phyloP scores from a whole-genome alignment of 1,140 invertebrate species.

The Adelges cooleyi region DNA sequence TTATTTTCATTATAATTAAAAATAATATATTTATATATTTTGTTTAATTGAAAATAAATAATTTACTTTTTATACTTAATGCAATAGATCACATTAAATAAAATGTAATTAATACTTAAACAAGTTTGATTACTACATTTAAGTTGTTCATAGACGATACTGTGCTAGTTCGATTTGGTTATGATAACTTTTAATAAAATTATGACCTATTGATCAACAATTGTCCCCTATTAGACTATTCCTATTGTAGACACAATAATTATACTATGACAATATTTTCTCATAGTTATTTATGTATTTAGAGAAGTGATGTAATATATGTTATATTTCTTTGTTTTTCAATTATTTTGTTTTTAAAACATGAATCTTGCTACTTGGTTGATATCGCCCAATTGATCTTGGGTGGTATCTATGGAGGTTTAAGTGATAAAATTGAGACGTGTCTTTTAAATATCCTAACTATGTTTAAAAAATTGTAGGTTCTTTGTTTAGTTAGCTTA shows the following conservation, averaged over 20 bases:
- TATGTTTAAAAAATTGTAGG: no score
- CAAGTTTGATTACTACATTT: background rate
- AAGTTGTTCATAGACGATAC: background rate
- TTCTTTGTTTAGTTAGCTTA: constrained; percentile 3
- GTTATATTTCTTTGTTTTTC: constrained; percentile 21
- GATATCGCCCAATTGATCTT: no score
- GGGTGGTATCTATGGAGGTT: no score
- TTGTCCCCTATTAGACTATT: background rate
- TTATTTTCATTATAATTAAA: constrained; percentile 16
- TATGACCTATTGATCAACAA: background rate
- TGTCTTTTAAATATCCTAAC: no score
- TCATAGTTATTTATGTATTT: constrained; percentile 14
- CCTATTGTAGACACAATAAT: constrained; percentile 4
- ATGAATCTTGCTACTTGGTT: no score
- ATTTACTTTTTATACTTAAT: no score
- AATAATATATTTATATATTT: no score
- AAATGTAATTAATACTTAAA: no score
- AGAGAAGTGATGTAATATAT: constrained; percentile 25
- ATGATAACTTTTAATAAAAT: background rate
- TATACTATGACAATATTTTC: constrained; percentile 22
- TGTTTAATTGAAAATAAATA: no score
- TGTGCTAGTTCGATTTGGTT: background rate
- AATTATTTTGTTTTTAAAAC: constrained; percentile 6
- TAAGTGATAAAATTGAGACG: no score
- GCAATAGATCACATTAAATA: no score